A percentile compares a stretch with the other conserved stretches of the same genome.
Conservation (phyloP, 2,797 vertebrate species). For the Sebastes minor region DNA sequence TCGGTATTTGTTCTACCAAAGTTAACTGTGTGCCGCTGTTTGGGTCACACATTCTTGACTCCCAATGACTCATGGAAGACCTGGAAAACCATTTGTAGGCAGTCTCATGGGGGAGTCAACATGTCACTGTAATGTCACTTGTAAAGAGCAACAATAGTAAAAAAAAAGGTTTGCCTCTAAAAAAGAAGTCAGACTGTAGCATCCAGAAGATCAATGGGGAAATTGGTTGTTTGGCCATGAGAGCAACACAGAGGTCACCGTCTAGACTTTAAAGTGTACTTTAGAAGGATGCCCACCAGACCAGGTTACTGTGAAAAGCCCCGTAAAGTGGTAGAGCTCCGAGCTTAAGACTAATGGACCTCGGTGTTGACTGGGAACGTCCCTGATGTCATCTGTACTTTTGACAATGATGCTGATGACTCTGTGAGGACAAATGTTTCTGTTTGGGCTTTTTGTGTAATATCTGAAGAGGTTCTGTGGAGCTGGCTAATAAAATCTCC, state of each 20-base stretch:
- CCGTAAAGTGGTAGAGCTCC: slow-evolving; percentile 64
- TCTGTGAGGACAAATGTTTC: slow-evolving; percentile 13
- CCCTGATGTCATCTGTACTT: slow-evolving; percentile 57
- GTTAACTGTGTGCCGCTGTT: neutral
- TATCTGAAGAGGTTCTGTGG: slow-evolving; percentile 5
- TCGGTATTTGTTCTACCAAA: neutral
- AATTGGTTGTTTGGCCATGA: slow-evolving; percentile 66
- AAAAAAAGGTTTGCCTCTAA: slow-evolving; percentile 12
- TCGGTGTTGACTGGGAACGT: slow-evolving; percentile 54
- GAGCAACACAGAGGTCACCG: slow-evolving; percentile 56
- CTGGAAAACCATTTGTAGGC: slow-evolving; percentile 3
- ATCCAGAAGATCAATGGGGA: slow-evolving; percentile 51
- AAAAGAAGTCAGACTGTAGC: slow-evolving; percentile 33
- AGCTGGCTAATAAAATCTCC: neutral
- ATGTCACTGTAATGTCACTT: neutral
- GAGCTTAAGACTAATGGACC: slow-evolving; percentile 70
- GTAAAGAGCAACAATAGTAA: slow-evolving; percentile 32
- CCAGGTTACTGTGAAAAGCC: slow-evolving; percentile 65
- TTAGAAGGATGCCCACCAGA: slow-evolving; percentile 67
- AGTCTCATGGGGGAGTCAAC: slow-evolving; percentile 16
- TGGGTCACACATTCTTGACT: neutral
- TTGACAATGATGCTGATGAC: slow-evolving; percentile 61
- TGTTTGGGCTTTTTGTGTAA: slow-evolving; percentile 4
- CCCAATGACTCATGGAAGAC: neutral
- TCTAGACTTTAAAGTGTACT: slow-evolving; percentile 79